Percentiles rank a stretch among this genome's conserved stretches.
Conservation (phyloP, 1,140 invertebrate genomes). For the Diorhabda sublineata region DNA sequence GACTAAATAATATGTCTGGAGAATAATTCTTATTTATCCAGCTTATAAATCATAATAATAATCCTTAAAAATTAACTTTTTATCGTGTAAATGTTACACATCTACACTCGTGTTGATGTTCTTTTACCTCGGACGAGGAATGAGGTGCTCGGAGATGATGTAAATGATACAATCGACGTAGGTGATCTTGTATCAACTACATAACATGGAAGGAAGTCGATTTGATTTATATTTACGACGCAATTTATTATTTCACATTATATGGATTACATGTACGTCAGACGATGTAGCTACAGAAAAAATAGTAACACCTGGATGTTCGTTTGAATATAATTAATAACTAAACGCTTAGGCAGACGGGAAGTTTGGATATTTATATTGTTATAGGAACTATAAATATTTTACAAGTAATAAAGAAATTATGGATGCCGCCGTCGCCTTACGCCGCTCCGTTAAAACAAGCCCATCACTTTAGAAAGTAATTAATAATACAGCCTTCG, state of each 20-base stretch:
- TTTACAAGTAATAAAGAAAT: too few species aligned
- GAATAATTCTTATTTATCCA: too few species aligned
- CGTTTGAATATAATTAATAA: not conserved
- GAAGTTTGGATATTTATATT: not conserved
- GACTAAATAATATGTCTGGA: too few species aligned
- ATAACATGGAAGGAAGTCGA: not conserved
- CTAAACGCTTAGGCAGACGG: not conserved
- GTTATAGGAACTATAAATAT: too few species aligned
- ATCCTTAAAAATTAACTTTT: too few species aligned
- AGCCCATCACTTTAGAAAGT: too few species aligned
- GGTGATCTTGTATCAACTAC: slow-evolving; percentile 1
- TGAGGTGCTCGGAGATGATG: not conserved
- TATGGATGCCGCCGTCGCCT: too few species aligned
- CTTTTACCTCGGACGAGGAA: not conserved
- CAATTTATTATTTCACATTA: not conserved
- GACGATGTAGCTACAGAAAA: not conserved
- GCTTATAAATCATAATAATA: too few species aligned
- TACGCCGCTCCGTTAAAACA: too few species aligned
- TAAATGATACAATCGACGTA: slow-evolving; percentile 2
- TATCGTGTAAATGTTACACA: too few species aligned
- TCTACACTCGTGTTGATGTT: too few species aligned
- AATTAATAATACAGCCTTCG: too few species aligned
- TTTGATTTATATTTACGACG: slow-evolving; percentile 2
- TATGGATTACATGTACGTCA: slow-evolving; percentile 1
- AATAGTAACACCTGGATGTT: not conserved